These are phyloP conservation scores for Emydoidea blandingii DNA, from an alignment of 2,797 vertebrate species.

Conservation along the genomic window DNA sequence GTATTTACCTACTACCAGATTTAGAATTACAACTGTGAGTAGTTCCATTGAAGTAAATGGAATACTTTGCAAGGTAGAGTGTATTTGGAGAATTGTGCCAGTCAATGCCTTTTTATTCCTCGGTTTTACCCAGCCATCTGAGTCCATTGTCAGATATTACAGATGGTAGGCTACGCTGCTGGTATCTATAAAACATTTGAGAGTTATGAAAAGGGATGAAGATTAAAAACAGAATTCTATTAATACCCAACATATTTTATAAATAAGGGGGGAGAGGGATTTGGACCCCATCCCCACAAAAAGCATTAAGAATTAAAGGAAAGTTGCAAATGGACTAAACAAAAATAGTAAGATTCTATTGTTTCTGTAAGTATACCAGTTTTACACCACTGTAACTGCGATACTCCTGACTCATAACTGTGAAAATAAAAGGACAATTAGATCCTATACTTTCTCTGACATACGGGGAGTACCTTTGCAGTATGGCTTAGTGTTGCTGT, in stretches of 20 bases:
- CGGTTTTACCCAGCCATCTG: background rate
- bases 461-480: background rate
- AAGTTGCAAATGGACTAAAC: background rate
- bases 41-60: background rate
- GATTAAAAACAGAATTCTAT: slow-evolving; percentile 9
- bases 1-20: background rate
- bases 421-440: background rate
- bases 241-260: background rate
- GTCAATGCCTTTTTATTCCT: background rate
- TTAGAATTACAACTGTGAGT: background rate
- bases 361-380: background rate
- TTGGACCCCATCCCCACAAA: background rate
- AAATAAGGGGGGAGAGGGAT: background rate
- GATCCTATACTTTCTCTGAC: background rate
- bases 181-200: slow-evolving; percentile 26
- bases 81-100: background rate
- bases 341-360: background rate
- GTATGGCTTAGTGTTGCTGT: slow-evolving; percentile 4
- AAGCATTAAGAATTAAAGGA: background rate
- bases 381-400: background rate
- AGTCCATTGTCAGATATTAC: background rate
- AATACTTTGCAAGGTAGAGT: background rate
- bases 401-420: background rate
- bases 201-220: background rate
- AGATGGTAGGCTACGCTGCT: background rate